Percentiles rank a stretch among this genome's conserved stretches.
These are phyloP conservation scores for Otolemur garnettii DNA, from an alignment of 2,113 vertebrate genomes.

Conservation along the genomic window DNA sequence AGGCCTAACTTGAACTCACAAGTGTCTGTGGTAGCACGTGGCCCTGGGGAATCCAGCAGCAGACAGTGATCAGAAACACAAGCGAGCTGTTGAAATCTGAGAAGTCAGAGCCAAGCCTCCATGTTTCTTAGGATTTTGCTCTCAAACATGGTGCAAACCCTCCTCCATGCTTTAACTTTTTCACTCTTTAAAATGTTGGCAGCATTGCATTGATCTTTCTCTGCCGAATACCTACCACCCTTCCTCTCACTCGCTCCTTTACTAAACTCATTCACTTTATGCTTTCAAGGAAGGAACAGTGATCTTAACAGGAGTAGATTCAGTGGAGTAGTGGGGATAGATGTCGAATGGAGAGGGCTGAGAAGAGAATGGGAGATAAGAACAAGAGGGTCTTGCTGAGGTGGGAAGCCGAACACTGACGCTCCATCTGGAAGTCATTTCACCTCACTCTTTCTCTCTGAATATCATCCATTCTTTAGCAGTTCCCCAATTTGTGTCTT, in stretches of 20 bases:
- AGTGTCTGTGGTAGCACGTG: neutral
- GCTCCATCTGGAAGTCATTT: neutral
- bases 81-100: neutral
- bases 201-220: neutral
- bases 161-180: neutral
- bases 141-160: neutral
- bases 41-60: neutral
- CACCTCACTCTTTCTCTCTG: neutral
- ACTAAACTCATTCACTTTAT: neutral
- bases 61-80: slow-evolving; percentile 30
- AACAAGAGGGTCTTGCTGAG: neutral
- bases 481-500: neutral
- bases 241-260: neutral
- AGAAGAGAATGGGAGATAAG: neutral
- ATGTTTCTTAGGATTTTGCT: neutral
- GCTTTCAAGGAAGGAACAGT: neutral
- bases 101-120: neutral
- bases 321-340: no score
- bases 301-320: neutral
- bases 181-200: neutral
- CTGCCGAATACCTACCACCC: neutral
- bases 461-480: neutral
- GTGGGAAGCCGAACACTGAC: neutral
- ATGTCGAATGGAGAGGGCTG: neutral
- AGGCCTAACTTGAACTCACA: neutral